A percentile compares a stretch with the other conserved stretches of the same genome.
Evolutionary conservation across 2,797 vertebrate species (phyloP).

Genomic region (Parauchenoglanis punctatus): DNA sequence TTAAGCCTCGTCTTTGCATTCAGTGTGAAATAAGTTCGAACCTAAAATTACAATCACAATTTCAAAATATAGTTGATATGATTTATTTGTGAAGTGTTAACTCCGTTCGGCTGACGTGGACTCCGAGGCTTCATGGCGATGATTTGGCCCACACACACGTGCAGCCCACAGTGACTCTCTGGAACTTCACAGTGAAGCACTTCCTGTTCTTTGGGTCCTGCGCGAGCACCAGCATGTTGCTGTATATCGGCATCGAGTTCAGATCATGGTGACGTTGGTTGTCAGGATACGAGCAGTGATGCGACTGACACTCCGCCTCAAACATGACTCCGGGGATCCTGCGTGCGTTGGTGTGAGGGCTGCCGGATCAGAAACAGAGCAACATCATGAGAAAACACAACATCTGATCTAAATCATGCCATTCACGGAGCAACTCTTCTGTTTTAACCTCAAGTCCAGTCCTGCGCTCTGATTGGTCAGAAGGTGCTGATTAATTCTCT

Average conservation of each 20-base stretch:
- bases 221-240: slow-evolving; percentile 68
- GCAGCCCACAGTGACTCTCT: slow-evolving; percentile 67
- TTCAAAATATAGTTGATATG: not conserved
- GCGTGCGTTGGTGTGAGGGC: slow-evolving; percentile 19
- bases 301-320: slow-evolving; percentile 68
- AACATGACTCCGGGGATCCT: slow-evolving; percentile 70
- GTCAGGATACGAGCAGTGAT: slow-evolving; percentile 57
- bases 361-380: slow-evolving; percentile 22
- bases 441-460: not conserved
- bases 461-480: not conserved
- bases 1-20: not conserved
- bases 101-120: not conserved
- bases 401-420: not conserved
- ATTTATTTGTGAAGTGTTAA: not conserved
- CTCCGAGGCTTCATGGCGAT: not conserved
- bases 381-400: not conserved
- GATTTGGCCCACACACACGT: slow-evolving; percentile 65
- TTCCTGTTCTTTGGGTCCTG: not conserved
- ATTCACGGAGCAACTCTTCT: not conserved
- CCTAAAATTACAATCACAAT: not conserved
- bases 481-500: too few relatives aligned
- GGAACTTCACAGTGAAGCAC: slow-evolving; percentile 63
- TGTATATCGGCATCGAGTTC: slow-evolving; percentile 69
- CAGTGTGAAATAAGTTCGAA: not conserved
- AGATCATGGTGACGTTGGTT: slow-evolving; percentile 21